A percentile compares a stretch with the other conserved stretches of the same genome.
phyloP scores from a whole-genome alignment of 1,140 invertebrate species.

The Globodera ellingtonae region DNA sequence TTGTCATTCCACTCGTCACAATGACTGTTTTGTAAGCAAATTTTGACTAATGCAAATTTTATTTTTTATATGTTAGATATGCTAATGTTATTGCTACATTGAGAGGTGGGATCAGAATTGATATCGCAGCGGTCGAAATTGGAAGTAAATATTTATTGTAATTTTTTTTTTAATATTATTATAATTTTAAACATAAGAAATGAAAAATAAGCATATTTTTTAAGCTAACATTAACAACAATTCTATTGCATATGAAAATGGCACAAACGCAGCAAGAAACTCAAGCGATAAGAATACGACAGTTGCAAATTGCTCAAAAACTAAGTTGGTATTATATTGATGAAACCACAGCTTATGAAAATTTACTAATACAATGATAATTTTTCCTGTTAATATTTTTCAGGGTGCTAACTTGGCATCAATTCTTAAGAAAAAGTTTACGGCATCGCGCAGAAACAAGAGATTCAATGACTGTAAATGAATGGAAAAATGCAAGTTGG shows the following conservation, averaged over 20 bases:
- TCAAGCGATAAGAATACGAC: neutral
- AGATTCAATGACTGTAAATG: neutral
- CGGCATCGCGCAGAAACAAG: neutral
- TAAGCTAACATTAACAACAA: neutral
- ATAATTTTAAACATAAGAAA: too few relatives aligned
- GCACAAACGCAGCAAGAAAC: neutral
- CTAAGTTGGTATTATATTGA: neutral
- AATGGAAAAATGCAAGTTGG: neutral
- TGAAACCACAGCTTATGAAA: too few relatives aligned
- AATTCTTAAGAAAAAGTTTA: neutral
- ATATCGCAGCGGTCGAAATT: conserved; percentile 55
- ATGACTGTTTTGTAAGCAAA: conserved; percentile 47
- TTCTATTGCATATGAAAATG: neutral
- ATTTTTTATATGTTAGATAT: conserved; percentile 1
- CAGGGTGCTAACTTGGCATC: neutral
- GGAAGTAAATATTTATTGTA: conserved; percentile 32
- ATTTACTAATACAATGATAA: too few relatives aligned
- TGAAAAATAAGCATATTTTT: neutral
- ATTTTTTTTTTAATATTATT: too few relatives aligned
- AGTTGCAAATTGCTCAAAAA: neutral
- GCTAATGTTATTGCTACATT: conserved; percentile 46
- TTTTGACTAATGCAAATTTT: neutral
- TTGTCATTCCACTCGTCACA: conserved; percentile 52
- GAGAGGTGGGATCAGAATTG: conserved; percentile 49
- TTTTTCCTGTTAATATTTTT: neutral